Conservation (phyloP, 2,113 vertebrate genomes). For the Camelus dromedarius region DNA sequence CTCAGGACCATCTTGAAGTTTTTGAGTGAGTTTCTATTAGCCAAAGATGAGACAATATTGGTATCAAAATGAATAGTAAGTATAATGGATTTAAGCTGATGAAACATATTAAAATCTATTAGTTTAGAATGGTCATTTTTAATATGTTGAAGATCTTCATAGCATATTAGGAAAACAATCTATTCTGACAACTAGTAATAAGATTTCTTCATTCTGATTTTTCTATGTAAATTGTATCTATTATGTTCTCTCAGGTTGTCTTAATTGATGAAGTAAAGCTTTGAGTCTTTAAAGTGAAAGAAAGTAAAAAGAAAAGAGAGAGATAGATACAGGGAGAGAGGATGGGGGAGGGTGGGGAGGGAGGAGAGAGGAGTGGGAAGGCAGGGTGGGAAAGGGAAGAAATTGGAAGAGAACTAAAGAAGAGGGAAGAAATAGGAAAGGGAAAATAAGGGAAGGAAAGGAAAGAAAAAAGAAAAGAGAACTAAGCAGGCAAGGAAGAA, state of each 20-base stretch:
- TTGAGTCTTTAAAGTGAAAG: not conserved
- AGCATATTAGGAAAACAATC: not conserved
- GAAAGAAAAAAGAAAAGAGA: not conserved
- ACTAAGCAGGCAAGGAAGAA: not conserved
- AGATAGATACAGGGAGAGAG: too few species aligned
- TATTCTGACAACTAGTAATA: not conserved
- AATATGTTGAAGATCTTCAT: not conserved
- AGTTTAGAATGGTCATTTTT: not conserved
- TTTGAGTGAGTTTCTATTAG: not conserved
- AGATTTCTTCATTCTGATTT: not conserved
- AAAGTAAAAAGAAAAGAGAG: not conserved
- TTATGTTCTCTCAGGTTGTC: not conserved
- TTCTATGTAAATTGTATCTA: not conserved
- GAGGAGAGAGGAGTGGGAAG: not conserved
- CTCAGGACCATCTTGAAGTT: not conserved
- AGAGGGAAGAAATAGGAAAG: not conserved
- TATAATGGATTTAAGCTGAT: not conserved
- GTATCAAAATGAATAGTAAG: not conserved
- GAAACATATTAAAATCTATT: not conserved
- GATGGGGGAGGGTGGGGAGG: not conserved
- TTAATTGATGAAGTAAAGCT: not conserved
- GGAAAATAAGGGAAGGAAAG: not conserved
- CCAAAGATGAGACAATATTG: not conserved
- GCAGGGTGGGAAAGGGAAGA: not conserved
- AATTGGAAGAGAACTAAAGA: not conserved